Conservation (phyloP, 2,113 vertebrate genomes). For the Megaceryle maxima region DNA sequence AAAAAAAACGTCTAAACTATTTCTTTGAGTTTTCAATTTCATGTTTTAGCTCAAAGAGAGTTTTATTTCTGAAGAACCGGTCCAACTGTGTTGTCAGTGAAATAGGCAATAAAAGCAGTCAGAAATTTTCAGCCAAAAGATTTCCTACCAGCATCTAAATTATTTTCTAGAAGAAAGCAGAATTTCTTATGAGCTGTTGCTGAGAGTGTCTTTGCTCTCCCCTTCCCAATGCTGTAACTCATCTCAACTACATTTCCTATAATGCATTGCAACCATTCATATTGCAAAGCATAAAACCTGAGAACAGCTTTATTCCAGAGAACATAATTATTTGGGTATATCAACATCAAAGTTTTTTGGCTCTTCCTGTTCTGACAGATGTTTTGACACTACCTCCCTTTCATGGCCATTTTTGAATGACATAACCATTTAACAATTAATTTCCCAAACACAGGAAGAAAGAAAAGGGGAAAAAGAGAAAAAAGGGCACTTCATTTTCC, state of each 20-base stretch:
- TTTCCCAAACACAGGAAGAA: neutral
- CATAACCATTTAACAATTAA: neutral
- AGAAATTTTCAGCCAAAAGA: neutral
- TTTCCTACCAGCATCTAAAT: neutral
- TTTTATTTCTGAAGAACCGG: neutral
- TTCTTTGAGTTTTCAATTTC: neutral
- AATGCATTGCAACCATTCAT: neutral
- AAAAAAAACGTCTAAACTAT: neutral
- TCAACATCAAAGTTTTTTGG: neutral
- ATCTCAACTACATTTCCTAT: neutral
- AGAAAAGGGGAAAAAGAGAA: neutral
- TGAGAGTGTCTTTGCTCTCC: fast-evolving
- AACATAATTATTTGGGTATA: neutral
- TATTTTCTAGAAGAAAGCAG: neutral
- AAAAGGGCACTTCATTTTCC: neutral
- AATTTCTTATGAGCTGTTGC: neutral
- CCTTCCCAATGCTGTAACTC: fast-evolving
- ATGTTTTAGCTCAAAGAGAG: neutral
- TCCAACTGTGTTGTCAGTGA: neutral
- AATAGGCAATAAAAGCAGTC: neutral
- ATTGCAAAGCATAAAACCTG: neutral
- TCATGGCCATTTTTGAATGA: neutral
- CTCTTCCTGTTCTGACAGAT: neutral
- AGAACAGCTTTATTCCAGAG: neutral
- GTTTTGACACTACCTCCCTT: neutral